Evolutionary conservation across 2,797 vertebrate species (phyloP).

Genomic region (Ptychadena robeensis): DNA sequence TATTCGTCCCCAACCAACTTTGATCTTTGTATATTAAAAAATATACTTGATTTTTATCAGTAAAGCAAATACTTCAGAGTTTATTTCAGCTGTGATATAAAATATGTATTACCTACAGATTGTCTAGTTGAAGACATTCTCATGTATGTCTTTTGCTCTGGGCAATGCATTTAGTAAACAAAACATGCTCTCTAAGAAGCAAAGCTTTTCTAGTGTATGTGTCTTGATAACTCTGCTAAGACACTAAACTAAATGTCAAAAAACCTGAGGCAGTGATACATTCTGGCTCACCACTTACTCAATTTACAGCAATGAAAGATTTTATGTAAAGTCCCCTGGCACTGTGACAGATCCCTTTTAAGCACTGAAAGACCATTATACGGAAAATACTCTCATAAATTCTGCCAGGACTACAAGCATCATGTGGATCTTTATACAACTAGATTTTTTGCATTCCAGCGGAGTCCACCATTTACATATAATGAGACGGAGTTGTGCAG

Average conservation of each 20-base stretch:
- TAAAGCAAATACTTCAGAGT: neutral
- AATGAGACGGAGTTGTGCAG: no score
- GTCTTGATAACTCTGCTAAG: slow-evolving; percentile 47
- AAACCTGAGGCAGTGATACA: slow-evolving; percentile 62
- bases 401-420: slow-evolving; percentile 60
- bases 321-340: slow-evolving; percentile 60
- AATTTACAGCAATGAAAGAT: slow-evolving; percentile 48
- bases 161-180: slow-evolving; percentile 53
- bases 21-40: no score
- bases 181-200: slow-evolving; percentile 57
- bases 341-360: slow-evolving; percentile 61
- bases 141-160: neutral
- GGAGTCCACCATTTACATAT: slow-evolving; percentile 50
- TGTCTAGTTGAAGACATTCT: slow-evolving; percentile 48
- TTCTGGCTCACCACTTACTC: slow-evolving; percentile 58
- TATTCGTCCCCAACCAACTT: no score
- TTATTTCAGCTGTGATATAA: slow-evolving; percentile 5
- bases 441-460: slow-evolving; percentile 64
- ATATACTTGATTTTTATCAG: neutral
- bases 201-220: slow-evolving; percentile 48
- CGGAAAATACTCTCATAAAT: neutral
- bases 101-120: neutral
- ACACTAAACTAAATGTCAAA: slow-evolving; percentile 61
- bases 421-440: slow-evolving; percentile 64
- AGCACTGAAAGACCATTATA: slow-evolving; percentile 64